Evolutionary conservation across 2,797 vertebrate genomes (phyloP), one percentile per base, ranked within the genome.

Genomic region (Sebastes vulpes): DNA sequence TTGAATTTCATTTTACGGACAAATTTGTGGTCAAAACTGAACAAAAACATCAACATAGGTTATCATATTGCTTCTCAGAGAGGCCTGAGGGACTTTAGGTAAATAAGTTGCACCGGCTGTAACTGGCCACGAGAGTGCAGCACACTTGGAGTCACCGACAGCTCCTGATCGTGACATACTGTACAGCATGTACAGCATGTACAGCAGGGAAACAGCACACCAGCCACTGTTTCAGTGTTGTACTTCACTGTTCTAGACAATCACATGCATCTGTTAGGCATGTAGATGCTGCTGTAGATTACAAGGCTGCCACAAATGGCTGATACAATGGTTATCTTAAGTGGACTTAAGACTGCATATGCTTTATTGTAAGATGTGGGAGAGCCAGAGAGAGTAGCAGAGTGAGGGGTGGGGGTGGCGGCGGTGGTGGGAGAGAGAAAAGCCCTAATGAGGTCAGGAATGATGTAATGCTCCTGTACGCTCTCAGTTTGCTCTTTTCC

Each of bases 401-500:
- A 79, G 86, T 42, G 82, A 73, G 81, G 70, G 85, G 83, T 25
- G 75, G 72, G 28, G 77, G 5, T 25, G 64, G 16, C 31, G 42
- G 84, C 23, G 61, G 85, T 65, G 80, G 87, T 65, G 87, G 82
- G 85, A 83, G 85, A 88, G 91, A 91, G 91, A 93, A 87, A 92
- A 92, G 89, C 92, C 92, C 92, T 95, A 95, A 95, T 96, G 95
- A 96, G 96, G 96, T 96, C 96, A 96, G 90, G 92, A 93, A 94
- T 95, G 94, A 95, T 95, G 94, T 95, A 96, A 96, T 92, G 92
- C 94, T 91, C 86, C 84, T 85, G 89, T 92, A 93, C 71, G 81
- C 91, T 92, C 87, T 86, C 85, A 42, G 87, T 90, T 93, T 90
- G 87, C 89, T 87, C 86, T 84, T 88, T 84, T 90, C 88, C 91